A percentile compares a stretch with the other conserved stretches of the same genome.
phyloP scores from a whole-genome alignment of 2,113 vertebrate species.

The Sinocyclocheilus anophthalmus region DNA sequence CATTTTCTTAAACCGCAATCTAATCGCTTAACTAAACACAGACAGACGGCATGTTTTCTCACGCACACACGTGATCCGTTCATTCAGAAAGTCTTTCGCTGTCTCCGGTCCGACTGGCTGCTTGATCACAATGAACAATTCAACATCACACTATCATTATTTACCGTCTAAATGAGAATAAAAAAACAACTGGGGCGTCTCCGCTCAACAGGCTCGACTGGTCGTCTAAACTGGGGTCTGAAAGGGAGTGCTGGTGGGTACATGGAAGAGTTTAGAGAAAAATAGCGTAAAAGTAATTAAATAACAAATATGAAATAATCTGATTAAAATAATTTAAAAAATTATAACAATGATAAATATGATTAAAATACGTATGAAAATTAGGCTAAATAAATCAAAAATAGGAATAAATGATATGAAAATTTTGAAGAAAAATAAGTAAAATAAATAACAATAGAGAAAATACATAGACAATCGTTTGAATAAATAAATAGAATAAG shows the following conservation, averaged over 20 bases:
- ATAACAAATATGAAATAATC: background rate
- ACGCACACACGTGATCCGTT: slow-evolving; percentile 29
- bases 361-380: too few species aligned
- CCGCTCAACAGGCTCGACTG: slow-evolving; percentile 59
- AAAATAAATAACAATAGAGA: too few species aligned
- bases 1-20: slow-evolving; percentile 9
- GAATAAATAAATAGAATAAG: too few species aligned
- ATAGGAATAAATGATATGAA: too few species aligned
- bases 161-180: slow-evolving; percentile 29
- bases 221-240: slow-evolving; percentile 42
- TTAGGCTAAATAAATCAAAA: too few species aligned
- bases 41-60: slow-evolving; percentile 50
- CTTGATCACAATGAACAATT: background rate
- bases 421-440: too few species aligned
- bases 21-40: slow-evolving; percentile 2
- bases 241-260: too few species aligned
- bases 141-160: slow-evolving; percentile 55
- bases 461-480: too few species aligned
- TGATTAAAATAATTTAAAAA: background rate
- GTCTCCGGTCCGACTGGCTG: slow-evolving; percentile 43
- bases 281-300: background rate
- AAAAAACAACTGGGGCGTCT: slow-evolving; percentile 25
- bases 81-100: slow-evolving; percentile 9
- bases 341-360: too few species aligned
- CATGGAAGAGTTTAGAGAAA: too few species aligned